Percentiles rank a stretch among this genome's conserved stretches.
Conservation (phyloP, 2,888 invertebrate genomes). For the Agapostemon virescens region DNA sequence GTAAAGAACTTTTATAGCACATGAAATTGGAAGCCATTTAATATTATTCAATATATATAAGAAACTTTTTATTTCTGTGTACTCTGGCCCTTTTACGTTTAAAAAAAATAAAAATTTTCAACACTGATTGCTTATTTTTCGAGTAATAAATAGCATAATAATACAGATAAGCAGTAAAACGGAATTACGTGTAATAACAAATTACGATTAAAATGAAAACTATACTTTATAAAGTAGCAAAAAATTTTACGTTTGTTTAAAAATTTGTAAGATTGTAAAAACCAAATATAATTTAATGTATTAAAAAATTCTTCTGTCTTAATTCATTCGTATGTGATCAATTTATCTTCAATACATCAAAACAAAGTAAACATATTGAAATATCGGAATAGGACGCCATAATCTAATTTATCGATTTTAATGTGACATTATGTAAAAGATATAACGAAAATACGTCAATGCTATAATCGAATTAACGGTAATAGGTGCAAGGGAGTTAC, state of each 20-base stretch:
- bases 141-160: slow-evolving; percentile 19
- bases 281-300: not conserved
- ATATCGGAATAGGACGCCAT: slow-evolving; percentile 19
- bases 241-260: not conserved
- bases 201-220: slow-evolving; percentile 18
- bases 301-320: not conserved
- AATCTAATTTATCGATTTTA: slow-evolving; percentile 30
- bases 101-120: slow-evolving; percentile 22
- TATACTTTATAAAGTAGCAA: not conserved
- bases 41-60: slow-evolving; percentile 49
- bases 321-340: slow-evolving; percentile 10
- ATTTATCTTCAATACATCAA: not conserved
- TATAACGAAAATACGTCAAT: slow-evolving; percentile 31
- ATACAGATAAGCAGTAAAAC: slow-evolving; percentile 10
- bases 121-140: slow-evolving; percentile 3
- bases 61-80: slow-evolving; percentile 42
- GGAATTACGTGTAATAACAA: slow-evolving; percentile 11
- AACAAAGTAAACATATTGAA: slow-evolving; percentile 14
- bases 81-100: slow-evolving; percentile 26
- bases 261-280: slow-evolving; percentile 17
- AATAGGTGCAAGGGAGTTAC: slow-evolving; percentile 15
- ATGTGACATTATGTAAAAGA: slow-evolving; percentile 44
- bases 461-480: slow-evolving; percentile 32
- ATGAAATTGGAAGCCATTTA: slow-evolving; percentile 60
- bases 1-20: slow-evolving; percentile 43